Evolutionary conservation across 2,797 vertebrate genomes (phyloP), one percentile per base, ranked within the genome.

Genomic region (Gallinago stenura): DNA sequence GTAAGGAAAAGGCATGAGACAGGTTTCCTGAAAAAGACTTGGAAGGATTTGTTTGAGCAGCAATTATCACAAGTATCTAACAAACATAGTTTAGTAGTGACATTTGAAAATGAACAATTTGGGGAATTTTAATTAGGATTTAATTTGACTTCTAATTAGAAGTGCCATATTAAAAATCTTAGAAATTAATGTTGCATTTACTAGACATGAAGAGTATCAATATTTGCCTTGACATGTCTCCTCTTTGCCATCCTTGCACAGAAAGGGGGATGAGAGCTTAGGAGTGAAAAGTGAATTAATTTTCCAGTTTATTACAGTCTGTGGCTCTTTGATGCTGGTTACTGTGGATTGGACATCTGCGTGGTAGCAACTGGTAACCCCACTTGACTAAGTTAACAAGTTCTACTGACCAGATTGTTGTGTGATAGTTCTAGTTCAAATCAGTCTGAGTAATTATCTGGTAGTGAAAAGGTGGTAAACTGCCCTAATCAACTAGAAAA

Each of bases 261-360:
- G 48, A 80, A 57, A 35, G 19, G n/a, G 57, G 31, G 13, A 31
- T 10, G 75, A 0, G 0, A 77, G 28, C 7, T 46, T 51, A 80
- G 62, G 28, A 80, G 17, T 54, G 57, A 68, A 62, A 69, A 85
- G 60, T 12, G 3, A 56, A 57, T 84, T 45, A 22, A 64, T 56
- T 58, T 72, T 79, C 64, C 48, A 60, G 19, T 82, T 58, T 64
- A 15, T 57, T 54, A 4, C 24, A 41, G 62, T 61, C 73, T 1
- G 0, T 70, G 72, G 13, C 53, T 72, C 43, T 83, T 60, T 75
- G 51, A 4, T 73, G 46, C 20, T 57, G 64, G 26, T 90, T 45
- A 1, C 26, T 78, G 20, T 75, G 46, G 56, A 2, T 2, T 80
- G 64, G 28, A 7, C 16, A 25, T 19, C 26, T 69, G 17, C 56